Base-by-base conservation (phyloP, 2,797 vertebrate genomes). In the Ctenopoma kingsleyae region DNA sequence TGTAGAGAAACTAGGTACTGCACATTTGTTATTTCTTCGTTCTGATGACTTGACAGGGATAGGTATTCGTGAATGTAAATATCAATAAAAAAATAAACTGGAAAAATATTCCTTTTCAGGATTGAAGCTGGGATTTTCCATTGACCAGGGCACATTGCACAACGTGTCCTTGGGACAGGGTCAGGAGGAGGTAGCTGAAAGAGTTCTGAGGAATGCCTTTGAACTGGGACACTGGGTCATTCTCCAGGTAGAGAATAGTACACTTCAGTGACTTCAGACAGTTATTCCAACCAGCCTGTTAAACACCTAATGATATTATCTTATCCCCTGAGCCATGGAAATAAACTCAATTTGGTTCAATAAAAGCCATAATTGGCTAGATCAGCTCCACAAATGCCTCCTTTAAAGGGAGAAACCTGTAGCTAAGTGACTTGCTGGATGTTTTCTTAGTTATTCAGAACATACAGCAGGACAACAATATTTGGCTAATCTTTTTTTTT, bases 81-180 rank as follows among this genome's bases (percentile, higher is more conserved):
- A 38, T 67, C 5, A 15, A 41, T 41, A 17, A 5, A 10, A n/a
- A 17, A 16, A n/a, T n/a, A 7, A 43, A 17, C 17, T n/a, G n/a
- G n/a, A n/a, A n/a, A n/a, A 41, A 38, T 13, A 38, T 71, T 32
- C 70, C 23, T 62, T 17, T 74, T 12, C 74, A 97, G 96, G 95
- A 61, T 87, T 92, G 86, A 97, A 94, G 79, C 86, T 97, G 58
- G 95, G 93, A 11, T 96, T 96, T 77, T 94, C 93, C 17, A 86
- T 89, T 25, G 94, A 95, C 15, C 91, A 84, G 12, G 95, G 93
- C 75, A 97, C 94, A 74, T 89, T 98, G 76, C 93, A 91, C 84
- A 96, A 95, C 19, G 85, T 96, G 52, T 96, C 94, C 50, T 82
- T 96, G 78, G 94, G 95, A 76, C 95, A 97, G 89, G 95, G 94